These are phyloP conservation scores for Perognathus longimembris DNA, from an alignment of 2,113 vertebrate genomes.

Conservation along the genomic window DNA sequence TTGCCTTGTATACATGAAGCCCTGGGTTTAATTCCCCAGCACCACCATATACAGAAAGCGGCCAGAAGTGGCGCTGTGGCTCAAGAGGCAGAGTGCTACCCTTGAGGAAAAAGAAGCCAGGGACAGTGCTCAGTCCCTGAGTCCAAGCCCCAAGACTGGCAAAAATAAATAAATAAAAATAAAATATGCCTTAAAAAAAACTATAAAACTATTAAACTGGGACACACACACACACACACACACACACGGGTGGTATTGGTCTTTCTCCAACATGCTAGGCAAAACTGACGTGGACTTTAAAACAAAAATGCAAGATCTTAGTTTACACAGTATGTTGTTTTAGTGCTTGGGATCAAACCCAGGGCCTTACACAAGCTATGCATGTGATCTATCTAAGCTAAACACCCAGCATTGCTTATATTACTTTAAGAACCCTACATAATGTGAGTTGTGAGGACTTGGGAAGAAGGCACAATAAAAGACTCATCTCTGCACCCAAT, in stretches of 20 bases:
- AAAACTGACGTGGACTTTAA: too few relatives aligned
- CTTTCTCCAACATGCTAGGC: neutral
- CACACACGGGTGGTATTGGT: neutral
- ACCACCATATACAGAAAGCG: too few relatives aligned
- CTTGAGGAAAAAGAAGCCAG: too few relatives aligned
- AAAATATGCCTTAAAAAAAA: neutral
- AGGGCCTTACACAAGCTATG: neutral
- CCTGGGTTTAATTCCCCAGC: too few relatives aligned
- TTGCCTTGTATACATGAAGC: too few relatives aligned
- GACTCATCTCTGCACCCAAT: neutral
- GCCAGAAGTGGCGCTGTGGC: too few relatives aligned
- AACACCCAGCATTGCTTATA: neutral
- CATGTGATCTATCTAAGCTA: neutral
- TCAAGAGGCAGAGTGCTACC: too few relatives aligned
- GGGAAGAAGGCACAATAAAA: neutral
- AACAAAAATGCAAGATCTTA: conserved; percentile 28
- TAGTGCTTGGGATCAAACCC: neutral
- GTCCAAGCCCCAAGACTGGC: too few relatives aligned
- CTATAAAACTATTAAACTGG: conserved; percentile 24
- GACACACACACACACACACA: neutral
- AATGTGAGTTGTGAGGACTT: neutral
- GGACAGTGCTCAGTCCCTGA: too few relatives aligned
- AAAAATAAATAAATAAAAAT: neutral
- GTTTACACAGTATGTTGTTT: neutral
- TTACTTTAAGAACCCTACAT: conserved; percentile 3